Percentiles rank a stretch among this genome's conserved stretches.
phyloP scores from a whole-genome alignment of 2,797 vertebrate species.

The Ctenosaura bakeri region DNA sequence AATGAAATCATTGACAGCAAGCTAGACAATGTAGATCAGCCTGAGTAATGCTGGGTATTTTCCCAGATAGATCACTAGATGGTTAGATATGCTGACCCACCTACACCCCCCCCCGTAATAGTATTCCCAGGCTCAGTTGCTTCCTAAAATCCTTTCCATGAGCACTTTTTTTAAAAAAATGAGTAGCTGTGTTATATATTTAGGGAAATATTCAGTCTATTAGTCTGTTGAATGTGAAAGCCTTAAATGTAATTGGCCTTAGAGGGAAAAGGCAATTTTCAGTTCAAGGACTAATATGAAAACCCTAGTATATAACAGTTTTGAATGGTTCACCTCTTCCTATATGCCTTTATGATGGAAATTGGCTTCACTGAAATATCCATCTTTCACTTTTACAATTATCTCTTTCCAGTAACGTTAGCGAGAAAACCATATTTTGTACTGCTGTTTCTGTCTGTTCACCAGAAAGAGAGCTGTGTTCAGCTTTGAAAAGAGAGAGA shows the following conservation, averaged over 20 bases:
- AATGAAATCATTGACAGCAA: no score
- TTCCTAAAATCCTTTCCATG: not conserved
- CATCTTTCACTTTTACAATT: not conserved
- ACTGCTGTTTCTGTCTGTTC: not conserved
- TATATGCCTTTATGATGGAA: not conserved
- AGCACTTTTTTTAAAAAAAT: constrained; percentile 37
- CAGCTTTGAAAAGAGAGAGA: not conserved
- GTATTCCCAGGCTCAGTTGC: constrained; percentile 41
- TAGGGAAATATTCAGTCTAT: constrained; percentile 18
- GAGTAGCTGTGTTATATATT: constrained; percentile 39
- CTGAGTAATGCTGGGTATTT: no score
- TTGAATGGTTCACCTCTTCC: not conserved
- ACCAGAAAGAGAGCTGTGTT: not conserved
- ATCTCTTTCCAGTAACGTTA: not conserved
- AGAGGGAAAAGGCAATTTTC: constrained; percentile 30
- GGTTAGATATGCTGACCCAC: constrained; percentile 38
- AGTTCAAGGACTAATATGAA: not conserved
- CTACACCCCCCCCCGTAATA: not conserved
- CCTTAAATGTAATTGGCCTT: constrained; percentile 30
- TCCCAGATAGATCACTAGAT: not conserved
- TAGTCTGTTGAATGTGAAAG: not conserved
- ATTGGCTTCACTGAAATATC: constrained; percentile 15
- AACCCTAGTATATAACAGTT: constrained; percentile 1
- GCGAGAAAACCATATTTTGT: not conserved
- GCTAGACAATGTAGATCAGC: no score